Evolutionary conservation across 2,797 vertebrate species (phyloP), one percentile per base, ranked within the genome.

Genomic region (Caiman crocodilus): DNA sequence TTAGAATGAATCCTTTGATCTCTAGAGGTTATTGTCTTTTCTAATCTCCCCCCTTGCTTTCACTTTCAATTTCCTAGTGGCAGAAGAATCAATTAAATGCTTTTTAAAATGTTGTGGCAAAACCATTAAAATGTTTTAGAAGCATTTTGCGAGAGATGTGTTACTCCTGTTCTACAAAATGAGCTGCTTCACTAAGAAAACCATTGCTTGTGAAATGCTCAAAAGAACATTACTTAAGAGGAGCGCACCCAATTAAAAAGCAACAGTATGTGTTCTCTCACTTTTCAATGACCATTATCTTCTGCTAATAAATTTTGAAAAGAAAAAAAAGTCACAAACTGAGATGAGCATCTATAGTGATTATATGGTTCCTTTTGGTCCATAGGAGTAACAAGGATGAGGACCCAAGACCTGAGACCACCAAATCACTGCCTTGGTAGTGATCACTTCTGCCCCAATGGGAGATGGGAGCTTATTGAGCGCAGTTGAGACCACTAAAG

Each of bases 201-300:
- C 56, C 18, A 82, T 14, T 78, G 2, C 5, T 87, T 14, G 5
- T 85, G 75, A 85, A 59, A 75, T 73, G 64, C 42, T 26, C 1
- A 1, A 57, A 32, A 2, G 11, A 30, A 26, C 0, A 0, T n/a
- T 23, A 50, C 42, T 50, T 50, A 50, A 50, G 42, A 50, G 21
- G 60, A 73, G 13, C 0, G 0, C 14, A 21, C 0, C 90, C 88
- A 23, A 15, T 64, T 75, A 25, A 30, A 90, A 80, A 69, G 63
- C 23, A 42, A 61, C 60, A 78, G 65, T 61, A 74, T 0, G 0
- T 0, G 0, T 30, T 32, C 5, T 21, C 18, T 90, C 79, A 58
- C 9, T 23, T 76, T 55, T 0, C 0, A 86, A 79, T 78, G 14
- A 82, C 5, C 87, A 87, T 58, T 32, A 8, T 74, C 23, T n/a